These are phyloP conservation scores for Parasteatoda lunata DNA, from an alignment of 2,888 invertebrate species.

Conservation along the genomic window DNA sequence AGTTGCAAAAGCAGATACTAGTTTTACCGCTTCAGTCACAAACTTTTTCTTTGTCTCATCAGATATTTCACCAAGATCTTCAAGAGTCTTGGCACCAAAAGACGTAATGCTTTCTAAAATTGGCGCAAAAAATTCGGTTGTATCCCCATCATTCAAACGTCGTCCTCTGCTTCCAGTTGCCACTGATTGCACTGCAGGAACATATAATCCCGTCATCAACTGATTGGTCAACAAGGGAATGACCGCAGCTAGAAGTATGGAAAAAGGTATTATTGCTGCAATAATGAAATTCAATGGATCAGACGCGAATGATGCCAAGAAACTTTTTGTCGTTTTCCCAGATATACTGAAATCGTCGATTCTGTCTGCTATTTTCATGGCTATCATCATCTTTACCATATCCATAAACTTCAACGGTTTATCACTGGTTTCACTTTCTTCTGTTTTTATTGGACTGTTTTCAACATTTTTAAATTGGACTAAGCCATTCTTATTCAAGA, in stretches of 20 bases:
- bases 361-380: slow-evolving; percentile 13
- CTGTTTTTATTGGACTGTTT: neutral
- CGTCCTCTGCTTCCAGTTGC: slow-evolving; percentile 9
- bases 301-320: slow-evolving; percentile 22
- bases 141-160: neutral
- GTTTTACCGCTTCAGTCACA: slow-evolving; percentile 19
- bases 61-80: slow-evolving; percentile 20
- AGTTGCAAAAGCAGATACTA: slow-evolving; percentile 30
- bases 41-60: slow-evolving; percentile 29
- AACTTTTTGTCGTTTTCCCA: neutral
- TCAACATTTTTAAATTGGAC: neutral
- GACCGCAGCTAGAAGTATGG: slow-evolving; percentile 42
- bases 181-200: slow-evolving; percentile 14
- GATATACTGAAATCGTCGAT: neutral
- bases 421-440: neutral
- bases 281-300: slow-evolving; percentile 44
- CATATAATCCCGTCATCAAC: slow-evolving; percentile 26
- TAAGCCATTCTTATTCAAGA: slow-evolving; percentile 22
- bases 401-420: slow-evolving; percentile 18
- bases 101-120: slow-evolving; percentile 44
- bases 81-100: slow-evolving; percentile 11
- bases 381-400: slow-evolving; percentile 32
- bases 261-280: slow-evolving; percentile 46
- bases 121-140: slow-evolving; percentile 28
- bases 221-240: slow-evolving; percentile 39